Evolutionary conservation across 2,888 invertebrate species (phyloP).

Genomic region (Colletes collaris): DNA sequence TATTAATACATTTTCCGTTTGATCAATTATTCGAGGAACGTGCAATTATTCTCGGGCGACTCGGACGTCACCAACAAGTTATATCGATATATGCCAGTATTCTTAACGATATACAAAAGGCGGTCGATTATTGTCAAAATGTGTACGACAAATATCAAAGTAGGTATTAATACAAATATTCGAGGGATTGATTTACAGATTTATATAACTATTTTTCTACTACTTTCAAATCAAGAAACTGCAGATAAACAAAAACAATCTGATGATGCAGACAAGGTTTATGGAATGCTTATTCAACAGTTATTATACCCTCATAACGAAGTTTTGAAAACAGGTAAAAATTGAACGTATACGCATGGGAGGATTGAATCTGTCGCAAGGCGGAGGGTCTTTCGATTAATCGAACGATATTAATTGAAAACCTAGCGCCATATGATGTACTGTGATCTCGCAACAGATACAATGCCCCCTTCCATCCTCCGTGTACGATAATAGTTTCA

Average conservation of each 20-base stretch:
- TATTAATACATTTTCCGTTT: slow-evolving; percentile 93
- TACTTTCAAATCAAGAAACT: slow-evolving; percentile 68
- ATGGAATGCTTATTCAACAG: slow-evolving; percentile 85
- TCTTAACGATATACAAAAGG: slow-evolving; percentile 91
- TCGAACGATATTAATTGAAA: too few relatives aligned
- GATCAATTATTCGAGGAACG: slow-evolving; percentile 95
- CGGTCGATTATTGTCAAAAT: slow-evolving; percentile 92
- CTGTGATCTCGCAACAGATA: too few relatives aligned
- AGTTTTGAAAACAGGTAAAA: slow-evolving; percentile 72
- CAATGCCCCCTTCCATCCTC: too few relatives aligned
- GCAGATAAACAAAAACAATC: slow-evolving; percentile 72
- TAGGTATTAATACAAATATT: slow-evolving; percentile 59
- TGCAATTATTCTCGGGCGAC: slow-evolving; percentile 95
- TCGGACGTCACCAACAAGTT: slow-evolving; percentile 96
- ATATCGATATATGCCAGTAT: slow-evolving; percentile 96
- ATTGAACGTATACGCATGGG: neutral
- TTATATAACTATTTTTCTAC: slow-evolving; percentile 8
- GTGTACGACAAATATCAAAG: slow-evolving; percentile 85
- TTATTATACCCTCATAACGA: slow-evolving; percentile 83
- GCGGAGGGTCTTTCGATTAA: too few relatives aligned
- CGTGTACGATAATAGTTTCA: neutral
- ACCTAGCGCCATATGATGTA: too few relatives aligned
- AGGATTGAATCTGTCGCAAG: too few relatives aligned
- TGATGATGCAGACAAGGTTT: slow-evolving; percentile 83
- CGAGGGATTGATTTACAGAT: slow-evolving; percentile 1